Evolutionary conservation across 2,888 invertebrate genomes (phyloP).

Genomic region (Pterobdella sp.): DNA sequence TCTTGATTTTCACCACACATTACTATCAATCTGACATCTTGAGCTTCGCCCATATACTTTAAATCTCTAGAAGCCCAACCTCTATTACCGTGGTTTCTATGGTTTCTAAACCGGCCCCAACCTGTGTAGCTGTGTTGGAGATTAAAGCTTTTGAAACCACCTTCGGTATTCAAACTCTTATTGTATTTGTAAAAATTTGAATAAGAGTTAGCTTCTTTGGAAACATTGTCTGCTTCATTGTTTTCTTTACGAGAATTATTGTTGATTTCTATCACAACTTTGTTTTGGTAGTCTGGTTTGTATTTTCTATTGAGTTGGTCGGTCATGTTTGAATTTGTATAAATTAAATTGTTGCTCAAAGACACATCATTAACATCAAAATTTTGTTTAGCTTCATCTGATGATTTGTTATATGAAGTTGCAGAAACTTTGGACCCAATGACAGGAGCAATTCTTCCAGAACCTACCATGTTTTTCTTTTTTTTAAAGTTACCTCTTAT

Average conservation of each 20-base stretch:
- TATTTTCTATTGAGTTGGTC: slow-evolving; percentile 5
- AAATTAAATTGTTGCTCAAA: background rate
- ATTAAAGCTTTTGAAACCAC: background rate
- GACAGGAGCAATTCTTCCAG: slow-evolving; percentile 21
- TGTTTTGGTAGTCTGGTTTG: background rate
- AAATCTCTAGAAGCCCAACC: background rate
- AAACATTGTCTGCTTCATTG: background rate
- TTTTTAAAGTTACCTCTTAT: slow-evolving; percentile 14
- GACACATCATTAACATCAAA: background rate
- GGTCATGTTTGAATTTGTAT: background rate
- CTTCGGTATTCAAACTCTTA: background rate
- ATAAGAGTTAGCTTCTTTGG: background rate
- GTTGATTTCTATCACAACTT: background rate
- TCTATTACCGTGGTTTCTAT: background rate
- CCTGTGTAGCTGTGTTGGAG: background rate
- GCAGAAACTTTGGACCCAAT: background rate
- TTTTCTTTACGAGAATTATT: background rate
- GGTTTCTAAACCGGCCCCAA: background rate
- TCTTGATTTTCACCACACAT: slow-evolving; percentile 19
- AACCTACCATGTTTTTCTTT: slow-evolving; percentile 20
- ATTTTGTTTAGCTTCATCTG: background rate
- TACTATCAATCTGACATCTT: slow-evolving; percentile 25
- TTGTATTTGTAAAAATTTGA: background rate
- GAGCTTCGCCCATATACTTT: background rate
- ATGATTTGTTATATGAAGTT: background rate